phyloP scores from a whole-genome alignment of 2,888 invertebrate genomes.

The Gnatocerus cornutus region DNA sequence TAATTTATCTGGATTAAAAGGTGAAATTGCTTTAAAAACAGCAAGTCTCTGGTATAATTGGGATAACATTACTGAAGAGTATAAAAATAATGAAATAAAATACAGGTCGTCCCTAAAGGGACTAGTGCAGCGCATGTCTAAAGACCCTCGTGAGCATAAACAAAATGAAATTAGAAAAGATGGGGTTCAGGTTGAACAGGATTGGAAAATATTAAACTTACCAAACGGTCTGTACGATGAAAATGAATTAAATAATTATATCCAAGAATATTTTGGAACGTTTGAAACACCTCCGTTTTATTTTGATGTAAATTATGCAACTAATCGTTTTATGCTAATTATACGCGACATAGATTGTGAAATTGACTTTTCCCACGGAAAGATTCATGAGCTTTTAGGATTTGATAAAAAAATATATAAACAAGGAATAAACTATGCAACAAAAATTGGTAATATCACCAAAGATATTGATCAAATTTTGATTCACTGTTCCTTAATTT shows the following conservation, averaged over 20 bases:
- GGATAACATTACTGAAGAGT: too few relatives aligned
- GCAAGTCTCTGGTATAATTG: too few relatives aligned
- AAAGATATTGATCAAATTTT: slow-evolving; percentile 23
- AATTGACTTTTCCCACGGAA: slow-evolving; percentile 23
- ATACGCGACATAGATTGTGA: slow-evolving; percentile 24
- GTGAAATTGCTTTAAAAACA: too few relatives aligned
- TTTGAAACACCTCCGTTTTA: slow-evolving; percentile 35
- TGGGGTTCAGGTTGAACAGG: too few relatives aligned
- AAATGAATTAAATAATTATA: slow-evolving; percentile 33
- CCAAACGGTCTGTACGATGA: too few relatives aligned
- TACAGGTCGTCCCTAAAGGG: too few relatives aligned
- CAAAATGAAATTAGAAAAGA: too few relatives aligned
- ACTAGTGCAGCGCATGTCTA: too few relatives aligned
- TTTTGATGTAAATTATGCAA: slow-evolving; percentile 41
- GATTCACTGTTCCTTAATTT: slow-evolving; percentile 19
- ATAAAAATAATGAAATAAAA: too few relatives aligned
- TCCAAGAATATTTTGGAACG: slow-evolving; percentile 38
- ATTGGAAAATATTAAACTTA: too few relatives aligned
- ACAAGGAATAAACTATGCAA: slow-evolving; percentile 13
- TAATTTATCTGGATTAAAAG: too few relatives aligned
- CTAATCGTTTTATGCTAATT: slow-evolving; percentile 24
- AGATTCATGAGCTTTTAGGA: slow-evolving; percentile 17
- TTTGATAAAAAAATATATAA: not conserved
- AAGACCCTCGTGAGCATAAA: too few relatives aligned
- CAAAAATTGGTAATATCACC: slow-evolving; percentile 17